Conservation (phyloP, 2,888 invertebrate species). For the Conops quadrifasciatus region DNA sequence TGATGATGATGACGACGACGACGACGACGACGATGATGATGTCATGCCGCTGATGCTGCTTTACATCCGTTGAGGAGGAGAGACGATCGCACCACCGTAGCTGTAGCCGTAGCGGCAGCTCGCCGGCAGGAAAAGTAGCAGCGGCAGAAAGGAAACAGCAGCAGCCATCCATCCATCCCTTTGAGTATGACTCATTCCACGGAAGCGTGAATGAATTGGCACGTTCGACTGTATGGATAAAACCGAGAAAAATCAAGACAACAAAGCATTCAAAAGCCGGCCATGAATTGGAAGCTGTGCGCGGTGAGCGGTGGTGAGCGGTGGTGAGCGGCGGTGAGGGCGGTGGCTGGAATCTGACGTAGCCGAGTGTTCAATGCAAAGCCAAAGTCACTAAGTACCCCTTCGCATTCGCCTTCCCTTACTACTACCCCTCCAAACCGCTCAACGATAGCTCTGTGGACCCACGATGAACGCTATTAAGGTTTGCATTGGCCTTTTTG, state of each 20-base stretch:
- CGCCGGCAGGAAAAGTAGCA: slow-evolving; percentile 45
- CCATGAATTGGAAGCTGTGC: slow-evolving; percentile 23
- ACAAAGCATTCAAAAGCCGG: slow-evolving; percentile 32
- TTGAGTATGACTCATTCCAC: slow-evolving; percentile 19
- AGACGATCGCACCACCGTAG: slow-evolving; percentile 48
- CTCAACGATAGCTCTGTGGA: background rate
- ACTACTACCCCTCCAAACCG: too few relatives aligned
- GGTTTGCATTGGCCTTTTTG: slow-evolving; percentile 42
- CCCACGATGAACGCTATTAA: slow-evolving; percentile 40
- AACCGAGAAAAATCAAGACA: slow-evolving; percentile 45
- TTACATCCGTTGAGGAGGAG: slow-evolving; percentile 36
- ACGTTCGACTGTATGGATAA: slow-evolving; percentile 51
- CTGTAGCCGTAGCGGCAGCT: slow-evolving; percentile 13
- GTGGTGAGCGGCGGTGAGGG: background rate
- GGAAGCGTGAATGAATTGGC: slow-evolving; percentile 39
- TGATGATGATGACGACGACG: slow-evolving; percentile 38
- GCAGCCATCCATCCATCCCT: slow-evolving; percentile 38
- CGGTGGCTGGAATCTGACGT: background rate
- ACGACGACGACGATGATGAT: slow-evolving; percentile 40
- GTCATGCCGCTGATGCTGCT: slow-evolving; percentile 38
- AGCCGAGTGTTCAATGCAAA: background rate
- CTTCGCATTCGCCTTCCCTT: too few relatives aligned
- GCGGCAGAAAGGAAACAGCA: slow-evolving; percentile 37
- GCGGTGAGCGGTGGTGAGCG: background rate
- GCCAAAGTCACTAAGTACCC: background rate